A percentile compares a stretch with the other conserved stretches of the same genome.
These are phyloP conservation scores for Pygathrix nemaeus DNA, from an alignment of 2,113 vertebrate genomes.

Conservation along the genomic window DNA sequence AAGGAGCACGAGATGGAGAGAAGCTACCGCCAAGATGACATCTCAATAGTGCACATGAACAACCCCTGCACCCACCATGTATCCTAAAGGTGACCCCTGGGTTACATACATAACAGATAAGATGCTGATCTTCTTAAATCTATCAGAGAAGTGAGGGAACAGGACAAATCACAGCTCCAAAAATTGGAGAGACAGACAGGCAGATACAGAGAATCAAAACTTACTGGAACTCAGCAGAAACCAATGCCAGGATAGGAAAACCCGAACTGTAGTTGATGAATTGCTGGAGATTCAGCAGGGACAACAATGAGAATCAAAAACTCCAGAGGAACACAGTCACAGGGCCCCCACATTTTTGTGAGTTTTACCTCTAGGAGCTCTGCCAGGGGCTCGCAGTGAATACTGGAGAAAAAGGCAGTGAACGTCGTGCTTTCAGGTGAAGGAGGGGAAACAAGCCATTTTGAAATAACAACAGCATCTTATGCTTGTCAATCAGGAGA, in stretches of 20 bases:
- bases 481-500: background rate
- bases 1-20: background rate
- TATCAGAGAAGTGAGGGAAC: background rate
- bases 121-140: background rate
- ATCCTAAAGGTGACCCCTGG: background rate
- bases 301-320: background rate
- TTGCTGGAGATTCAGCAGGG: background rate
- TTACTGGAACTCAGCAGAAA: background rate
- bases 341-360: background rate
- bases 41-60: background rate
- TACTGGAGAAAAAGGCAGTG: background rate
- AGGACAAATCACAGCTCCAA: background rate
- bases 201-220: background rate
- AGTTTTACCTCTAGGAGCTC: background rate
- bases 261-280: background rate
- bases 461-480: background rate
- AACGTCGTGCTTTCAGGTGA: background rate
- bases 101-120: background rate
- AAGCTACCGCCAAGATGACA: background rate
- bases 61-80: background rate
- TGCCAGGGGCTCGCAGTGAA: background rate
- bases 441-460: background rate
- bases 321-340: background rate
- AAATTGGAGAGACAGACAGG: background rate
- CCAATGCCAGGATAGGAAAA: background rate